A percentile compares a stretch with the other conserved stretches of the same genome.
Conservation (phyloP, 2,888 invertebrate genomes). For the Drosophila kanekoi region DNA sequence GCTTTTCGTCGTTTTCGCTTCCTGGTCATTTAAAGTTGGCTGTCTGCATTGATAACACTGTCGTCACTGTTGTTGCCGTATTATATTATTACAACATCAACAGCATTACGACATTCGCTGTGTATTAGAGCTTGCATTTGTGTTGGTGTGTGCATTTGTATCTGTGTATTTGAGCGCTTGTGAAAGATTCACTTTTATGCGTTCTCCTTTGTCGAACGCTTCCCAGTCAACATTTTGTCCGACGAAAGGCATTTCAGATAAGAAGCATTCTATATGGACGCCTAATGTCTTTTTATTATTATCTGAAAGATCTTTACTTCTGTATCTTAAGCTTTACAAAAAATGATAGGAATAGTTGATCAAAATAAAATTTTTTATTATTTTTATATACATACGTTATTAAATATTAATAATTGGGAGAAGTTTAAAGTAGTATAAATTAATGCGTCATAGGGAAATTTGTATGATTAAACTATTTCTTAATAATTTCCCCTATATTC, state of each 20-base stretch:
- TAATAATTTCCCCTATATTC: constrained; percentile 9
- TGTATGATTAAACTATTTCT: not conserved
- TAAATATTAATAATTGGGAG: not conserved
- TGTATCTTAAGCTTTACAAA: too few species aligned
- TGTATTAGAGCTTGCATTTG: constrained; percentile 57
- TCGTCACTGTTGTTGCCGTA: constrained; percentile 51
- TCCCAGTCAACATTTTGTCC: constrained; percentile 54
- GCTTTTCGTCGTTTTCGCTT: constrained; percentile 61
- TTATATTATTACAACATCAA: constrained; percentile 76
- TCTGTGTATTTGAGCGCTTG: constrained; percentile 41
- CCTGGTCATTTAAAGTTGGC: constrained; percentile 62
- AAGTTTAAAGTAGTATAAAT: not conserved
- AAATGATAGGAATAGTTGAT: too few species aligned
- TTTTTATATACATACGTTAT: too few species aligned
- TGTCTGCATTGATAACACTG: constrained; percentile 63
- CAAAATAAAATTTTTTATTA: too few species aligned
- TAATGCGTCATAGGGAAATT: not conserved
- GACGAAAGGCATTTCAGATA: not conserved
- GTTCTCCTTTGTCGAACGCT: constrained; percentile 38
- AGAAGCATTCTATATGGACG: too few species aligned
- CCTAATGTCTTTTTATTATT: not conserved
- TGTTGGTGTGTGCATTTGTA: constrained; percentile 39
- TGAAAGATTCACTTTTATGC: constrained; percentile 73
- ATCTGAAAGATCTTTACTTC: not conserved
- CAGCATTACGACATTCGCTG: constrained; percentile 74